phyloP scores from a whole-genome alignment of 1,140 invertebrate genomes.

The Tetraneura akinire region DNA sequence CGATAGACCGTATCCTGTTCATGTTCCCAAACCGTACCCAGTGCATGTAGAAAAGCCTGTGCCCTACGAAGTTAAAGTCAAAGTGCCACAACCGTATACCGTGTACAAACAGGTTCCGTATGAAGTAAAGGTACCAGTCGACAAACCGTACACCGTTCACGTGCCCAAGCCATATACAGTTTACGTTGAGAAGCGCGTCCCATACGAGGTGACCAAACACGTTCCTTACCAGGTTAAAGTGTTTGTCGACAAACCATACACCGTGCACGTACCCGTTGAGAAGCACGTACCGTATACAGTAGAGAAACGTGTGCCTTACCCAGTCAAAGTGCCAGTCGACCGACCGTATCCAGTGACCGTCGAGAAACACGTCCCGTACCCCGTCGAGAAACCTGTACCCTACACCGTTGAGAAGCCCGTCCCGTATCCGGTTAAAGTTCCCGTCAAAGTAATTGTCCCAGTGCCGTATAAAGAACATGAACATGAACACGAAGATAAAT shows the following conservation, averaged over 20 bases:
- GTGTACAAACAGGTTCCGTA: constrained; percentile 17
- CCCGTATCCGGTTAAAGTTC: constrained; percentile 65
- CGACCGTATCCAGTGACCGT: constrained; percentile 45
- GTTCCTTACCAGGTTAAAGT: constrained; percentile 69
- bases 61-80: constrained; percentile 60
- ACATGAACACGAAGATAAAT: constrained; percentile 29
- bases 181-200: constrained; percentile 61
- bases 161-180: constrained; percentile 65
- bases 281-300: constrained; percentile 66
- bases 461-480: constrained; percentile 60
- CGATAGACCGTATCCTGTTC: constrained; percentile 55
- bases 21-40: constrained; percentile 57
- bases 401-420: constrained; percentile 69
- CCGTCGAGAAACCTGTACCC: constrained; percentile 61
- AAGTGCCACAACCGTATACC: constrained; percentile 28
- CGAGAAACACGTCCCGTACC: constrained; percentile 61
- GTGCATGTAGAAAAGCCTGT: constrained; percentile 58
- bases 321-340: constrained; percentile 45
- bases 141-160: constrained; percentile 30
- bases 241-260: constrained; percentile 59
- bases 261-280: constrained; percentile 64
- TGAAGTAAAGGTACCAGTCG: constrained; percentile 21
- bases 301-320: constrained; percentile 53
- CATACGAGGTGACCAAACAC: constrained; percentile 73
- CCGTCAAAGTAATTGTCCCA: constrained; percentile 60